Conservation (phyloP, 2,113 vertebrate species). For the Dasypus novemcinctus region DNA sequence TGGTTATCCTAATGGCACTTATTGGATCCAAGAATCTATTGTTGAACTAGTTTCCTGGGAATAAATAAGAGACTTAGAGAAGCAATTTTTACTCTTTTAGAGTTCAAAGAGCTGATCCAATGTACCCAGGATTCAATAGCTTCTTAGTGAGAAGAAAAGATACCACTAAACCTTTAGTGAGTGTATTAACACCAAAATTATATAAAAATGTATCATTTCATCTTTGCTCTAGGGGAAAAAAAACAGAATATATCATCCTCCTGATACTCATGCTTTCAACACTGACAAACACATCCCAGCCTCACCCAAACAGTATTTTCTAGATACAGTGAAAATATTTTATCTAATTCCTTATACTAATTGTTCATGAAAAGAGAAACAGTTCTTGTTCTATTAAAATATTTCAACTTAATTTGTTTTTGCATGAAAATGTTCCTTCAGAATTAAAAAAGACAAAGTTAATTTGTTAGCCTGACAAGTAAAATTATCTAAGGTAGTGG, state of each 20-base stretch:
- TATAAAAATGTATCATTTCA: not conserved
- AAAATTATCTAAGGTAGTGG: slow-evolving; percentile 59
- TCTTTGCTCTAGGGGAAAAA: not conserved
- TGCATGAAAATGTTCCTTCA: slow-evolving; percentile 47
- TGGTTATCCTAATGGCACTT: not conserved
- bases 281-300: not conserved
- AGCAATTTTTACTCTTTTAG: not conserved
- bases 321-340: not conserved
- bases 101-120: not conserved
- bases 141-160: not conserved
- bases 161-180: not conserved
- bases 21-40: not conserved
- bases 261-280: not conserved
- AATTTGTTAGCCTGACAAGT: slow-evolving; percentile 68
- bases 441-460: slow-evolving; percentile 65
- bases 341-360: slow-evolving; percentile 36
- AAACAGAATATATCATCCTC: not conserved
- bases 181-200: not conserved
- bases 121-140: not conserved
- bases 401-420: slow-evolving; percentile 70
- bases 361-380: slow-evolving; percentile 51
- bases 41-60: not conserved
- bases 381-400: slow-evolving; percentile 45
- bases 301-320: not conserved
- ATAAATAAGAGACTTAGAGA: not conserved